These are phyloP conservation scores for Eolophus roseicapilla DNA, from an alignment of 2,113 vertebrate species.

Conservation along the genomic window DNA sequence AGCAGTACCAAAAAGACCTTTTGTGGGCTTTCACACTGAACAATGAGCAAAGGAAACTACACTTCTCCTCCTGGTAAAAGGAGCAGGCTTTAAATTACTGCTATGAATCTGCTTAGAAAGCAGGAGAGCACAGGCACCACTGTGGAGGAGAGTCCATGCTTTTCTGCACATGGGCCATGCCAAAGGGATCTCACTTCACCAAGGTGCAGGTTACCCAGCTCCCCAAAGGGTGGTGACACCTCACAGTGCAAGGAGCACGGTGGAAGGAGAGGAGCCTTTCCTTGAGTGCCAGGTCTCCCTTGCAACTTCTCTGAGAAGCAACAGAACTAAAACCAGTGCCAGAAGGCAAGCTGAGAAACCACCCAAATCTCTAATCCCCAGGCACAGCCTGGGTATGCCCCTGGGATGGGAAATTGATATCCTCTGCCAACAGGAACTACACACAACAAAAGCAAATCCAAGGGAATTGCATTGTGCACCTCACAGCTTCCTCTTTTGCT, in stretches of 20 bases:
- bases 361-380: neutral
- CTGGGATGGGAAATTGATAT: neutral
- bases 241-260: accelerated
- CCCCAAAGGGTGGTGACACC: accelerated
- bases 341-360: neutral
- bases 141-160: neutral
- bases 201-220: neutral
- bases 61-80: neutral
- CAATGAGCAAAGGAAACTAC: neutral
- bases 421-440: neutral
- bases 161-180: neutral
- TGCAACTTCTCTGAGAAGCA: neutral
- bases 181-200: neutral
- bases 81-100: neutral
- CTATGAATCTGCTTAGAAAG: neutral
- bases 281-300: neutral
- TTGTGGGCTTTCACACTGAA: neutral
- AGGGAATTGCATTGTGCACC: neutral
- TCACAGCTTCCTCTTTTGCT: neutral
- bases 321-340: neutral
- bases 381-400: neutral
- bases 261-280: neutral
- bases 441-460: neutral
- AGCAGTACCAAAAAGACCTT: neutral
- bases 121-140: neutral